Conservation (phyloP, 2,113 vertebrate genomes). For the Pituophis catenifer region DNA sequence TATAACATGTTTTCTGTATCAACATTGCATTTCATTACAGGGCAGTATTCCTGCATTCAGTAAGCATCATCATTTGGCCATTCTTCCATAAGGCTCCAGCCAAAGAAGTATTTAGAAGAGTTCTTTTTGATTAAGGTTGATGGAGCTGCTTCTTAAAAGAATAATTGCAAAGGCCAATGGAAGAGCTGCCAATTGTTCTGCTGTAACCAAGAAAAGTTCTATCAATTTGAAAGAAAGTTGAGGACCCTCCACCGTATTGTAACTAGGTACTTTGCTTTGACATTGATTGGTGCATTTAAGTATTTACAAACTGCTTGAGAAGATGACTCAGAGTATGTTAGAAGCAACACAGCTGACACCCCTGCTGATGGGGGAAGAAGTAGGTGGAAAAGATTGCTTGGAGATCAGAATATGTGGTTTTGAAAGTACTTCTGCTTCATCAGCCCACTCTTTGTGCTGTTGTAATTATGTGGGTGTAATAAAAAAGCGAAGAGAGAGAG, state of each 20-base stretch:
- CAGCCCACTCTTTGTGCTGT: slow-evolving; percentile 70
- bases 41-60: not conserved
- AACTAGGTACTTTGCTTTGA: slow-evolving; percentile 44
- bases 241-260: slow-evolving; percentile 36
- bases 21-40: not conserved
- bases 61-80: not conserved
- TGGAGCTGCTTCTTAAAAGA: not conserved
- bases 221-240: slow-evolving; percentile 17
- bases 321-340: slow-evolving; percentile 65
- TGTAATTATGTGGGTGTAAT: slow-evolving; percentile 72
- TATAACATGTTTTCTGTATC: not conserved
- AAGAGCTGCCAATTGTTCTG: slow-evolving; percentile 13
- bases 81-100: not conserved
- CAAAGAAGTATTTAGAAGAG: not conserved
- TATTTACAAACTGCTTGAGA: slow-evolving; percentile 65
- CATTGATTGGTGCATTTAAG: slow-evolving; percentile 61
- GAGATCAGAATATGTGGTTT: slow-evolving; percentile 70
- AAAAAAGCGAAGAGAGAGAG: slow-evolving; percentile 41
- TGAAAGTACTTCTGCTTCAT: slow-evolving; percentile 68
- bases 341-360: slow-evolving; percentile 64
- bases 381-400: slow-evolving; percentile 66
- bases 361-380: slow-evolving; percentile 66
- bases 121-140: not conserved
- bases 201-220: slow-evolving; percentile 12
- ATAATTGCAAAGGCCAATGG: not conserved